Conservation (phyloP, 2,888 invertebrate species). For the Ophion ellenae region DNA sequence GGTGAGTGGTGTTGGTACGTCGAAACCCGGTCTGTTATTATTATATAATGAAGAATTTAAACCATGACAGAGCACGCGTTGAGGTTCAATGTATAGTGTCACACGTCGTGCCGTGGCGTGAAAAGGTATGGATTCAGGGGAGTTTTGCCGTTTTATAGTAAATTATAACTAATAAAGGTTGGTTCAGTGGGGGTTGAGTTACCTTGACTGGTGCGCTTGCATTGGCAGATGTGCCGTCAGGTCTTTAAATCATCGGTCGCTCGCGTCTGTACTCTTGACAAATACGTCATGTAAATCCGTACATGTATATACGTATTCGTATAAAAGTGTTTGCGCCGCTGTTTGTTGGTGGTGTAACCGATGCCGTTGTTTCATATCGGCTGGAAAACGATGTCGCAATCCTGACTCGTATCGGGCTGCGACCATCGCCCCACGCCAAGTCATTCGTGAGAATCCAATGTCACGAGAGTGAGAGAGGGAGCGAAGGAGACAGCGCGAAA, state of each 20-base stretch:
- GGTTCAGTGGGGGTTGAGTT: conserved; percentile 70
- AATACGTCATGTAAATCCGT: conserved; percentile 14
- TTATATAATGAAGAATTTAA: conserved; percentile 2
- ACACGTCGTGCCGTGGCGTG: conserved; percentile 73
- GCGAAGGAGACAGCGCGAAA: not conserved
- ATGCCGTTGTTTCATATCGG: conserved; percentile 63
- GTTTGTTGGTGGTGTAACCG: conserved; percentile 33
- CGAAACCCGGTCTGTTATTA: not conserved
- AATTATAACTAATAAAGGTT: conserved; percentile 82
- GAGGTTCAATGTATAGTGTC: conserved; percentile 48
- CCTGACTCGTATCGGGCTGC: conserved; percentile 27
- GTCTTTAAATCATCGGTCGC: conserved; percentile 80
- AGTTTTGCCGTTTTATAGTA: conserved; percentile 83
- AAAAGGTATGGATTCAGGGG: conserved; percentile 78
- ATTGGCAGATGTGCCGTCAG: conserved; percentile 83
- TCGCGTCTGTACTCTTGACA: conserved; percentile 25
- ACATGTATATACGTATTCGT: not conserved
- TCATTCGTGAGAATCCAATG: conserved; percentile 53
- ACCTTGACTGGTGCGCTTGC: conserved; percentile 83
- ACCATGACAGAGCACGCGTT: conserved; percentile 8
- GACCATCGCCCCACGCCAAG: conserved; percentile 38
- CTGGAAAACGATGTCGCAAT: conserved; percentile 64
- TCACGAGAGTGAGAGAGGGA: conserved; percentile 44
- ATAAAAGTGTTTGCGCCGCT: conserved; percentile 2
- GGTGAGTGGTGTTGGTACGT: not conserved